Conservation (phyloP, 35 echinoderm and acorn worm genomes). For the Ophioderma brevispina region DNA sequence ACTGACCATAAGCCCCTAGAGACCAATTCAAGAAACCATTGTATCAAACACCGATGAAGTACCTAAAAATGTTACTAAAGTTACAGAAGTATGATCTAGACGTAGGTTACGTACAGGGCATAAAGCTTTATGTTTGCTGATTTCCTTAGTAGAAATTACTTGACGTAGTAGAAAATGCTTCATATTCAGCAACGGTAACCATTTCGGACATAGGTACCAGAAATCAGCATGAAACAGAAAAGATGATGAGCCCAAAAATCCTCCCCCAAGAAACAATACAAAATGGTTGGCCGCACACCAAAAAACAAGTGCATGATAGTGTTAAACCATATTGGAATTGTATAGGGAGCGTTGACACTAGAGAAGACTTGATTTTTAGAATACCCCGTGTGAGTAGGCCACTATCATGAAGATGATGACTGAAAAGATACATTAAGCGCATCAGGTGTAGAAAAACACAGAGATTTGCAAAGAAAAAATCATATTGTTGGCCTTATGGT, state of each 20-base stretch:
- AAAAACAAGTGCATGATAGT: background rate
- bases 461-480: constrained; percentile 6
- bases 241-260: background rate
- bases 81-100: constrained; percentile 51
- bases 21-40: constrained; percentile 37
- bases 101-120: constrained; percentile 5
- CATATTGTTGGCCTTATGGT: background rate
- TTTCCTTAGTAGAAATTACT: constrained; percentile 12
- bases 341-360: background rate
- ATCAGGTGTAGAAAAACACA: constrained; percentile 27
- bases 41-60: background rate
- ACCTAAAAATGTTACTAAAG: constrained; percentile 47
- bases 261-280: constrained; percentile 8
- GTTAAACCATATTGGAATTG: constrained; percentile 21
- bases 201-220: constrained; percentile 19
- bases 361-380: constrained; percentile 35
- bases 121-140: constrained; percentile 31
- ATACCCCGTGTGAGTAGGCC: background rate
- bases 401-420: background rate
- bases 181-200: background rate
- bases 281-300: constrained; percentile 30
- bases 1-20: constrained; percentile 48
- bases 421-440: constrained; percentile 16
- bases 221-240: background rate
- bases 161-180: constrained; percentile 27